Evolutionary conservation across 2,888 invertebrate genomes (phyloP), one percentile per base, ranked within the genome.

Genomic region (Toxonevra muliebris): DNA sequence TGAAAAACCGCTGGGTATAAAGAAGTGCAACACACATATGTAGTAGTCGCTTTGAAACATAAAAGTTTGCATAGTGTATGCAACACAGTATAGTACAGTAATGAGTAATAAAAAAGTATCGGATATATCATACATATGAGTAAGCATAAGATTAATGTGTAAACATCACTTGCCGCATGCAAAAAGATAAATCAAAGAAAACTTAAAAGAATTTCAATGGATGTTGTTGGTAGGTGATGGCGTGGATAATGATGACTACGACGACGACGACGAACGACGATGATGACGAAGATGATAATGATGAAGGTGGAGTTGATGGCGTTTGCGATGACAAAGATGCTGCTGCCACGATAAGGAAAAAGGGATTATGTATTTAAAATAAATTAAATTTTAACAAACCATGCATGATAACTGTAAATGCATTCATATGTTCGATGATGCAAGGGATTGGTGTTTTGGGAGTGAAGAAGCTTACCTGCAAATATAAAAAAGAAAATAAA

Each of bases 71-170:
- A 30, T 30, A 7, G 7, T 30, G 30, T 30, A 30, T 30, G 30
- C 30, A 30, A 7, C 30, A 30, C 30, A 30, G 30, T 7, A n/a
- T n/a, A 2, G 30, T 30, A 30, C 30, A 4, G 30, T 30, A 30
- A 2, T 30, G 30, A 30, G 30, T 30, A 30, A 30, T 30, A 30
- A 30, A 30, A 30, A 7, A 30, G 2, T 30, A 30, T 30, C 30
- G 30, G 30, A 30, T 30, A 43, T 20, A 17, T 13, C 13, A 20
- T 13, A 57, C 30, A 13, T 50, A 66, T 62, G 62, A 67, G 59
- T 67, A 67, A 67, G 63, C 20, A 60, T 30, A 30, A 59, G 63
- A 68, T 68, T 63, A 63, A 63, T 63, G 63, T 68, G 42, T 20
- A 63, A 40, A 60, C 58, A 63, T 67, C 67, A 67, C 59, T 53